Conservation (phyloP, 2,888 invertebrate species). For the Minunthozetes semirufus region DNA sequence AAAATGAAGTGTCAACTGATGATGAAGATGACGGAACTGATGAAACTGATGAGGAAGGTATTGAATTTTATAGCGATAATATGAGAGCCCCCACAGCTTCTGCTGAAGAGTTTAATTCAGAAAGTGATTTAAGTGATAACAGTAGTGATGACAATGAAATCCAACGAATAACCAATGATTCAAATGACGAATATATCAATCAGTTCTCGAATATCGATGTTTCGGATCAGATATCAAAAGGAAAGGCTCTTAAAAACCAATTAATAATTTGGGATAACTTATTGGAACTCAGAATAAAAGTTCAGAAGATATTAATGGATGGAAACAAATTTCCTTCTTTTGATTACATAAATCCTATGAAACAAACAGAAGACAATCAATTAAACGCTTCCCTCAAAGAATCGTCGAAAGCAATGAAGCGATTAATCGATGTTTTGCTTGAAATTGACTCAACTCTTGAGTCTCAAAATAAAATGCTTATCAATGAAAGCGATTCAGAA, state of each 20-base stretch:
- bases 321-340: slow-evolving; percentile 72
- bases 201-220: slow-evolving; percentile 41
- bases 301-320: slow-evolving; percentile 69
- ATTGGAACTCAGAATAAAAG: slow-evolving; percentile 74
- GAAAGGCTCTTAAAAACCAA: slow-evolving; percentile 40
- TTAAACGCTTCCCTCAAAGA: slow-evolving; percentile 46
- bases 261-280: slow-evolving; percentile 68
- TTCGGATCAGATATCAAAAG: slow-evolving; percentile 39
- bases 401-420: slow-evolving; percentile 42
- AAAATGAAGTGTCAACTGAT: slow-evolving; percentile 26
- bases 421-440: slow-evolving; percentile 18
- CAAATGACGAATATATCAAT: slow-evolving; percentile 4
- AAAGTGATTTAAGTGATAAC: slow-evolving; percentile 6
- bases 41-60: slow-evolving; percentile 12
- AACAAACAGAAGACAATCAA: slow-evolving; percentile 46
- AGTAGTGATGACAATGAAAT: slow-evolving; percentile 24
- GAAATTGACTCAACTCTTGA: slow-evolving; percentile 35
- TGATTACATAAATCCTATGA: slow-evolving; percentile 53
- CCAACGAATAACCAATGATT: slow-evolving; percentile 4
- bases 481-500: not conserved
- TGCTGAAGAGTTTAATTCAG: not conserved
- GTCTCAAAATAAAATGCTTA: not conserved
- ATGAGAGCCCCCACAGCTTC: not conserved
- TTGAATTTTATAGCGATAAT: not conserved
- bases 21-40: slow-evolving; percentile 29